These are phyloP conservation scores for Plebejus melissa DNA, from an alignment of 2,888 invertebrate species.

Conservation along the genomic window DNA sequence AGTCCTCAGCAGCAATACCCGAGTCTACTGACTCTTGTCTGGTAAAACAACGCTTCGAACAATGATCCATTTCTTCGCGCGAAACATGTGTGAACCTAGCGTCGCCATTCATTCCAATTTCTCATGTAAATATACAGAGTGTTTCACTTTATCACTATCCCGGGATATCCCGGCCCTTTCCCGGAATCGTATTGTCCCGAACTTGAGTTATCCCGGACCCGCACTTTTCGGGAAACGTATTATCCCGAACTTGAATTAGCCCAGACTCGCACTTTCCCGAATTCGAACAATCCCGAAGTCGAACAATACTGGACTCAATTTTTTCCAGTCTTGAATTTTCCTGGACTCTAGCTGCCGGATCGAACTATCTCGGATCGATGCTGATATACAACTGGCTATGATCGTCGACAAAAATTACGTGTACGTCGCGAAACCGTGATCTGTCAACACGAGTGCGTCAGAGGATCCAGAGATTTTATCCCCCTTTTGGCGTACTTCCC, in stretches of 20 bases:
- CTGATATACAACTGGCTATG: constrained; percentile 8
- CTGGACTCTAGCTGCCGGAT: background rate
- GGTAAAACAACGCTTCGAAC: constrained; percentile 37
- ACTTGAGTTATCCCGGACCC: background rate
- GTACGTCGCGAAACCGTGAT: constrained; percentile 1
- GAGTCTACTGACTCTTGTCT: constrained; percentile 50
- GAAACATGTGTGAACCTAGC: constrained; percentile 46
- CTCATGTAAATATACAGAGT: constrained; percentile 43
- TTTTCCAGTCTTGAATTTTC: background rate
- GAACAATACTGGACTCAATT: background rate
- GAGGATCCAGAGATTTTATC: constrained; percentile 8
- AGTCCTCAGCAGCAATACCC: constrained; percentile 46
- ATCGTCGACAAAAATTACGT: constrained; percentile 6
- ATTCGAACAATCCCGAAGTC: too few relatives aligned
- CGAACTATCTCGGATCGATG: constrained; percentile 1
- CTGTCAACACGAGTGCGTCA: constrained; percentile 16
- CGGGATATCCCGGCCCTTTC: background rate
- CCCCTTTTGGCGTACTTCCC: constrained; percentile 14
- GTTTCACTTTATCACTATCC: constrained; percentile 34
- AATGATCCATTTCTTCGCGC: constrained; percentile 38
- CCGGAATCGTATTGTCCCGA: background rate
- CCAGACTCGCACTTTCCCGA: background rate
- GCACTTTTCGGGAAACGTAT: too few relatives aligned
- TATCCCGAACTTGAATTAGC: too few relatives aligned
- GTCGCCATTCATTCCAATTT: constrained; percentile 41